phyloP scores from a whole-genome alignment of 2,113 vertebrate genomes.

The Mohoua ochrocephala region DNA sequence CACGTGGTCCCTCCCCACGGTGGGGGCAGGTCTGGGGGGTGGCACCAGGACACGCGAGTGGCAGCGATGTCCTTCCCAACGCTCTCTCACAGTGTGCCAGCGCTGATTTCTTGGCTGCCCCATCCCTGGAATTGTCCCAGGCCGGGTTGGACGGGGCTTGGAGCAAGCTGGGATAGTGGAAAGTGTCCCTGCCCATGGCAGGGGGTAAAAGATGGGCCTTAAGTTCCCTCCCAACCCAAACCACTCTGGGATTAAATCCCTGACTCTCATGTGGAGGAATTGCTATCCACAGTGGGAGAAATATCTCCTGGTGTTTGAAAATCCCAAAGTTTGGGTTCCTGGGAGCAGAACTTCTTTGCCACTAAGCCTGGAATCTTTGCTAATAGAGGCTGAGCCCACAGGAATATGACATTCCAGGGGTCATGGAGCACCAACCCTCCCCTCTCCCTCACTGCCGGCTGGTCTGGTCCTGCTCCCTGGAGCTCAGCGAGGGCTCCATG shows the following conservation, averaged over 20 bases:
- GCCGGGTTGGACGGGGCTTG: rapidly evolving
- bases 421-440: neutral
- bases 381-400: neutral
- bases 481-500: rapidly evolving
- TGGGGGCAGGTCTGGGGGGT: neutral
- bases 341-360: neutral
- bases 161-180: neutral
- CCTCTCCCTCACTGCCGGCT: rapidly evolving
- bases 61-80: neutral
- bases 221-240: neutral
- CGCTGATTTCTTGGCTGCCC: neutral
- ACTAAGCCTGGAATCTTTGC: neutral
- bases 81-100: neutral
- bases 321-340: neutral
- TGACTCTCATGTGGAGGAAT: neutral
- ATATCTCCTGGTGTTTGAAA: neutral
- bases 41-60: neutral
- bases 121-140: neutral
- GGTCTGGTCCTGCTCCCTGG: neutral
- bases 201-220: neutral
- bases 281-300: neutral
- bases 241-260: neutral
- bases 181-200: neutral
- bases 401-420: neutral
- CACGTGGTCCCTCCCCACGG: rapidly evolving